Evolutionary conservation across 2,888 invertebrate genomes (phyloP).

Genomic region (Drosophila crucigera): DNA sequence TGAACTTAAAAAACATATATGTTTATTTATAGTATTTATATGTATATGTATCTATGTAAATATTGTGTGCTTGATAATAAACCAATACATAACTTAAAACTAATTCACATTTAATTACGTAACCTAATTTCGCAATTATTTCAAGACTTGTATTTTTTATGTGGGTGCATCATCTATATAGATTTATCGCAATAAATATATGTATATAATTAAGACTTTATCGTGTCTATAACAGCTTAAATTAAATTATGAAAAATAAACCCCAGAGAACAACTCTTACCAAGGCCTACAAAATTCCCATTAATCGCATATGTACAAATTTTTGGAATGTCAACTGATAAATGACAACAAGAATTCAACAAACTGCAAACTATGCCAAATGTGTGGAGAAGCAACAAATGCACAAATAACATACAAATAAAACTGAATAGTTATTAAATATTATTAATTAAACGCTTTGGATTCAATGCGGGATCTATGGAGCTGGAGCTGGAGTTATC

Average conservation of each 20-base stretch:
- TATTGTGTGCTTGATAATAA: constrained; percentile 55
- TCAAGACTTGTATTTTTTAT: constrained; percentile 29
- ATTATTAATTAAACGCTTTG: constrained; percentile 25
- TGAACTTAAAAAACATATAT: constrained; percentile 52
- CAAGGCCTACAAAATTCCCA: neutral
- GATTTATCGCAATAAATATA: constrained; percentile 26
- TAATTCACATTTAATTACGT: constrained; percentile 46
- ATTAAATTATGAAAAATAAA: constrained; percentile 2
- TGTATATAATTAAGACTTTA: constrained; percentile 40
- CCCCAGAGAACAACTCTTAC: neutral
- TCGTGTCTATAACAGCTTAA: constrained; percentile 21
- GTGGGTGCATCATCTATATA: constrained; percentile 19
- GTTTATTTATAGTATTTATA: constrained; percentile 18
- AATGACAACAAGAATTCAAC: constrained; percentile 52
- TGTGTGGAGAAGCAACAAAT: constrained; percentile 1
- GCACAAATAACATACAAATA: constrained; percentile 25
- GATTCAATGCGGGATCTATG: constrained; percentile 25
- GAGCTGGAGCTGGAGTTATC: constrained; percentile 14
- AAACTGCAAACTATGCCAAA: constrained; percentile 18
- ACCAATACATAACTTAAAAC: constrained; percentile 49
- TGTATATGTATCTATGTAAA: constrained; percentile 40
- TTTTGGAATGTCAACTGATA: constrained; percentile 70
- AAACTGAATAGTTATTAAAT: constrained; percentile 2
- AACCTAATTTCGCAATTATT: constrained; percentile 55
- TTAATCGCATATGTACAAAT: constrained; percentile 10